Evolutionary conservation across 2,113 vertebrate species (phyloP).

Genomic region (Chitala chitala): DNA sequence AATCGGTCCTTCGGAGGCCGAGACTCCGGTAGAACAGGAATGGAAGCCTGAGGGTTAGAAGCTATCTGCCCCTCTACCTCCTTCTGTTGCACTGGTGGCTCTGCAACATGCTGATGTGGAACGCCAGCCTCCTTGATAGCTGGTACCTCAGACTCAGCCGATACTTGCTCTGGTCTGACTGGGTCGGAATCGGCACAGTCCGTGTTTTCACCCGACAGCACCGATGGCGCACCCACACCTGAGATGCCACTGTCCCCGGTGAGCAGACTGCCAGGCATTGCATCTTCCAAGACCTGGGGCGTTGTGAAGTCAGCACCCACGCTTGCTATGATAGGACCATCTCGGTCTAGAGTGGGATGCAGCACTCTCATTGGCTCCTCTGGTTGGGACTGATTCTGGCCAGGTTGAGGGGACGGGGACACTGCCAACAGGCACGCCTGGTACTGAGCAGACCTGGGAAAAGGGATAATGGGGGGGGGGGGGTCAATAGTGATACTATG

Average conservation of each 20-base stretch:
- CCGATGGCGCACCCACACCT: background rate
- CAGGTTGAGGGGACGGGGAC: slow-evolving; percentile 22
- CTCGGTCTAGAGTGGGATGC: slow-evolving; percentile 33
- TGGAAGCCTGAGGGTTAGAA: background rate
- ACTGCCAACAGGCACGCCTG: slow-evolving; percentile 57
- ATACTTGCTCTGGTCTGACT: background rate
- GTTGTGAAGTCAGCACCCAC: slow-evolving; percentile 17
- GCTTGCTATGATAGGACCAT: slow-evolving; percentile 25
- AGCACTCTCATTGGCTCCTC: slow-evolving; percentile 25
- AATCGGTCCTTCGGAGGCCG: slow-evolving; percentile 71
- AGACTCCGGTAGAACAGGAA: background rate
- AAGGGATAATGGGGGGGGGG: background rate
- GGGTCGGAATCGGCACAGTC: slow-evolving; percentile 17
- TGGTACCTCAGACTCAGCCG: background rate
- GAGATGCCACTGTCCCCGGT: slow-evolving; percentile 28
- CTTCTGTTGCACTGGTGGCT: background rate
- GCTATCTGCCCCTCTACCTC: slow-evolving; percentile 20
- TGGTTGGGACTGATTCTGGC: slow-evolving; percentile 29
- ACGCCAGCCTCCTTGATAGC: too few species aligned
- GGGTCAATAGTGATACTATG: too few species aligned
- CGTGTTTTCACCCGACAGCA: slow-evolving; percentile 17
- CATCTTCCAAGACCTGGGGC: background rate
- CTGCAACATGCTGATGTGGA: background rate
- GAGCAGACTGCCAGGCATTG: slow-evolving; percentile 44
- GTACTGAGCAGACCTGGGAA: slow-evolving; percentile 81